phyloP scores from a whole-genome alignment of 2,113 vertebrate species.

The Promerops cafer region DNA sequence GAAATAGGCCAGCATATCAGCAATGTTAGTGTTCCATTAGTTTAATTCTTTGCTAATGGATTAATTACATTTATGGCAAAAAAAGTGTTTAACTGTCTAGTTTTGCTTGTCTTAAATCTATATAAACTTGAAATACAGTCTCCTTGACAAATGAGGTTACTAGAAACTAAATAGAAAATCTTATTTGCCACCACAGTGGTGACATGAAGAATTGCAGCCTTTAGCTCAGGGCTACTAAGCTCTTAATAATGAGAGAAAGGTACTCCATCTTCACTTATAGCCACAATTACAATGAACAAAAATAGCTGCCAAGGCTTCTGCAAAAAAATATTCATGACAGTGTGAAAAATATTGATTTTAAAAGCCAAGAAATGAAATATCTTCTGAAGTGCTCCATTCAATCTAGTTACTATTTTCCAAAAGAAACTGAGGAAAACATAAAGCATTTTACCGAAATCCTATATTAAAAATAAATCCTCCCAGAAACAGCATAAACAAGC shows the following conservation, averaged over 20 bases:
- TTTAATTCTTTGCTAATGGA: conserved; percentile 46
- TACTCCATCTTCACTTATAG: conserved; percentile 71
- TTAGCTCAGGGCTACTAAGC: conserved; percentile 72
- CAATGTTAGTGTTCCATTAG: conserved; percentile 30
- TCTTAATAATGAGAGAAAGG: conserved; percentile 77
- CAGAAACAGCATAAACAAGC: background rate
- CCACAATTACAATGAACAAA: conserved; percentile 61
- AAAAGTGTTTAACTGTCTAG: conserved; percentile 35
- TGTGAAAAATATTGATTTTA: conserved; percentile 76
- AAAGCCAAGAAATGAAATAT: conserved; percentile 70
- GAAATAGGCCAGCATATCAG: background rate
- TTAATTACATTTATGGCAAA: conserved; percentile 46
- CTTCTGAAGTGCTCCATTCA: conserved; percentile 62
- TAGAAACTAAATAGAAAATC: conserved; percentile 73
- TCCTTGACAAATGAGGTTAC: conserved; percentile 73
- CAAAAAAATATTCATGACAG: conserved; percentile 72
- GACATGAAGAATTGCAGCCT: conserved; percentile 77
- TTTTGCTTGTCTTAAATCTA: conserved; percentile 69
- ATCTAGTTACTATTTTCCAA: conserved; percentile 62
- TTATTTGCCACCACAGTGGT: conserved; percentile 72
- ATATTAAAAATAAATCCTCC: background rate
- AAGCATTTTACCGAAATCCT: conserved; percentile 25
- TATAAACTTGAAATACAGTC: conserved; percentile 66
- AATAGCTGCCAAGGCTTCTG: conserved; percentile 60
- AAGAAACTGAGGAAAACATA: conserved; percentile 45